These are phyloP conservation scores for Pseudopodoces humilis DNA, from an alignment of 2,113 vertebrate genomes.

Conservation along the genomic window DNA sequence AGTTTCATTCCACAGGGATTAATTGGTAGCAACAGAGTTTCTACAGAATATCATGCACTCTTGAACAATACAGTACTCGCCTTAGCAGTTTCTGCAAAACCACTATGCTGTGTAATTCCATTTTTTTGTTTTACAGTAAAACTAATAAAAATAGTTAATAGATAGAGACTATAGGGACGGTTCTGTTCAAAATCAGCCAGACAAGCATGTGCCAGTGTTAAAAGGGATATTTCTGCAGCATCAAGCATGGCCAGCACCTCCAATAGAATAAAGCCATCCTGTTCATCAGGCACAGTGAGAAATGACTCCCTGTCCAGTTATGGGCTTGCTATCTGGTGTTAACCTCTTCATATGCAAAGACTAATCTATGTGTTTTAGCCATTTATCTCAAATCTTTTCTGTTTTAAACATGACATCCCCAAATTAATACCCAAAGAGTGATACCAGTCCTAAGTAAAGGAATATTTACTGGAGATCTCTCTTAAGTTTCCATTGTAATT, in stretches of 20 bases:
- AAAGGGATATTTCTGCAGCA: background rate
- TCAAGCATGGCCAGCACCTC: background rate
- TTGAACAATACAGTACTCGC: rapidly evolving
- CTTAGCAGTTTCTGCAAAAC: background rate
- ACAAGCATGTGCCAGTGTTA: background rate
- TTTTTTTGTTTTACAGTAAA: background rate
- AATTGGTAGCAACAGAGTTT: background rate
- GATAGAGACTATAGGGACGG: background rate
- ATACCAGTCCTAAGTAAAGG: background rate
- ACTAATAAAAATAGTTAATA: background rate
- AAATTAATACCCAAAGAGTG: background rate
- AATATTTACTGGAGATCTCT: background rate
- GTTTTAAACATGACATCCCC: background rate
- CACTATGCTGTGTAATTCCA: background rate
- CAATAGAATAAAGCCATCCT: background rate
- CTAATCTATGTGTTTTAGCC: background rate
- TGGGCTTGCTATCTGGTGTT: background rate
- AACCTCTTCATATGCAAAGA: background rate
- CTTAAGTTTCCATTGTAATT: background rate
- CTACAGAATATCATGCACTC: background rate
- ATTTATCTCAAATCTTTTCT: background rate
- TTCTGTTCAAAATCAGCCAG: background rate
- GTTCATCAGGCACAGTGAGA: background rate
- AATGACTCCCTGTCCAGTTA: background rate
- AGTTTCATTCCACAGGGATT: background rate